A percentile compares a stretch with the other conserved stretches of the same genome.
These are phyloP conservation scores for Ctenopoma multispine DNA, from an alignment of 2,797 vertebrate genomes.

Conservation along the genomic window DNA sequence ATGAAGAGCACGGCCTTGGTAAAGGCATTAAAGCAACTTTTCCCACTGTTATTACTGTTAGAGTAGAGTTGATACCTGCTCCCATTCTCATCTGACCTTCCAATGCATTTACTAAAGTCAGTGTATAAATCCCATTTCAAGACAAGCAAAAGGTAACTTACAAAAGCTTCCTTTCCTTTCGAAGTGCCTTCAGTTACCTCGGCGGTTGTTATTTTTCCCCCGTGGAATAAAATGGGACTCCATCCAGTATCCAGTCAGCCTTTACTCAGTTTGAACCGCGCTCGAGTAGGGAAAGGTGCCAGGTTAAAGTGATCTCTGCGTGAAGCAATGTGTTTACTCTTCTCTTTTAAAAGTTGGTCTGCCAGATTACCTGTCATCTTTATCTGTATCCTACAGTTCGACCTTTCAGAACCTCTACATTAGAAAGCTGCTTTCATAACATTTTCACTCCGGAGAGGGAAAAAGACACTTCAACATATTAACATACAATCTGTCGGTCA, in stretches of 20 bases:
- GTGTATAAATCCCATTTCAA: neutral
- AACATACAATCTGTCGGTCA: too few species aligned
- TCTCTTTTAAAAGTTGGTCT: slow-evolving; percentile 14
- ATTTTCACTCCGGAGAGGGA: too few species aligned
- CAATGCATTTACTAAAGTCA: neutral
- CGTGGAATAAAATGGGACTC: neutral
- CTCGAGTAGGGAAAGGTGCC: slow-evolving; percentile 30
- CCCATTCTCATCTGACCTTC: neutral
- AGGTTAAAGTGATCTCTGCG: slow-evolving; percentile 69
- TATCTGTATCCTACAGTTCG: neutral
- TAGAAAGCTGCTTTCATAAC: neutral
- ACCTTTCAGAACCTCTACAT: neutral
- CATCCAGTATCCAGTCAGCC: slow-evolving; percentile 13
- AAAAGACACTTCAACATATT: too few species aligned
- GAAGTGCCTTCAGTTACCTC: neutral
- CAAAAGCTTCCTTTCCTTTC: slow-evolving; percentile 21
- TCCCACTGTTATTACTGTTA: too few species aligned
- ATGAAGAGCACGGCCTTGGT: neutral
- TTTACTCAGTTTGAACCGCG: slow-evolving; percentile 6
- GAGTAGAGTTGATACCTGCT: neutral
- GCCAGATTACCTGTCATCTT: neutral
- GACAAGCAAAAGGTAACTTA: slow-evolving; percentile 34
- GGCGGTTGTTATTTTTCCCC: slow-evolving; percentile 2
- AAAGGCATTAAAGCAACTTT: neutral
- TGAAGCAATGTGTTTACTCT: slow-evolving; percentile 56